Base-by-base conservation (phyloP, 1,140 invertebrate genomes). In the Drosophila watanabei region DNA sequence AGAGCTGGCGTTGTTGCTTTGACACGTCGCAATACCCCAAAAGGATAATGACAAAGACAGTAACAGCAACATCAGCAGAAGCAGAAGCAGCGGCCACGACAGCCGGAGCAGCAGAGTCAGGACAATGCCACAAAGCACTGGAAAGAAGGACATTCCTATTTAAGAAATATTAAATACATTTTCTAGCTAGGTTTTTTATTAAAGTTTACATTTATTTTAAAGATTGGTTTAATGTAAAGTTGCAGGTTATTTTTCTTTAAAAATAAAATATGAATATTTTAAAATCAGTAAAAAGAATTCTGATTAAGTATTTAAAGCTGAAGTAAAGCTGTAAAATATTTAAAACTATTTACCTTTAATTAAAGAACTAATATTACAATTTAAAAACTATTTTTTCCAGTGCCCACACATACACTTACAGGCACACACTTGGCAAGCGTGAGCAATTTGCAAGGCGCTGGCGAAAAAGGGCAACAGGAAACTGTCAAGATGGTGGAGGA, bases 21-120 rank as follows among this genome's bases (percentile, higher is more conserved):
- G 87, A 90, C 87, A 90, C 87, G 87, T 91, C 82, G 87, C 85
- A 90, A 87, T 87, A 88, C 85, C 87, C 82, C 87, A 82, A 90
- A 90, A 91, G 87, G 86, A 89, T 89, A 89, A 89, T 89, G 86
- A 82, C 86, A 88, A 88, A 90, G 86, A 89, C 86, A 82, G 86
- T 78, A 75, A 63, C 78, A 80, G 68, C 79, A 86, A 61, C 77
- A 79, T 37, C 77, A 75, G 68, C 75, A 70, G 66, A 48, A 57
- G 35, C 54, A 57, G 54, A 57, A 57, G 54, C 54, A 39, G 54
- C 35, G 54, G 20, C 54, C 37, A 57, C 54, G 54, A 57, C 35
- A 57, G 37, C 54, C 18, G 5, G 14, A 72, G 71, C 70, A 73
- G 70, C 68, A 72, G 72, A 72, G 72, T 80, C 82, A 91, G 82